A percentile compares a stretch with the other conserved stretches of the same genome.
phyloP scores from a whole-genome alignment of 2,797 vertebrate genomes.

The Rhynchonycteris naso region DNA sequence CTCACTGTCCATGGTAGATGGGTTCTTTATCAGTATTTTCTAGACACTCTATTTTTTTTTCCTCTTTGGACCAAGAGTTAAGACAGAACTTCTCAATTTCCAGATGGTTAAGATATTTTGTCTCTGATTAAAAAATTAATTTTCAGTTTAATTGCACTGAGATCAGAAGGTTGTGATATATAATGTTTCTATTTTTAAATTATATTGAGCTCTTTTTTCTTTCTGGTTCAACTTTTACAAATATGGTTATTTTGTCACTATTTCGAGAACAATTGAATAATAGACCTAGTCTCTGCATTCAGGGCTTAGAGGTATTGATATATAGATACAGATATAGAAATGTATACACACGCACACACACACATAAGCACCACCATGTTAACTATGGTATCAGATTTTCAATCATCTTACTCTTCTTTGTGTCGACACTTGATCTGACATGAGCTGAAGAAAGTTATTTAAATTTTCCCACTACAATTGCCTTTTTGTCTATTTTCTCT shows the following conservation, averaged over 20 bases:
- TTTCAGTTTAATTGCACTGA: not conserved
- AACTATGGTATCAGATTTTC: not conserved
- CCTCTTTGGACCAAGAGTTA: not conserved
- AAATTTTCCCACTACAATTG: not conserved
- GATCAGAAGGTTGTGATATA: not conserved
- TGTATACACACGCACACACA: not conserved
- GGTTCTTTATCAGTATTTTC: not conserved
- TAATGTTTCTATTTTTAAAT: not conserved
- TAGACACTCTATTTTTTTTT: not conserved
- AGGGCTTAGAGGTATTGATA: not conserved
- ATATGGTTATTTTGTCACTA: not conserved
- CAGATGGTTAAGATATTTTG: not conserved
- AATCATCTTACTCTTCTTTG: not conserved
- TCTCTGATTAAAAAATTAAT: constrained; percentile 15
- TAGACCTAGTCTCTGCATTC: not conserved
- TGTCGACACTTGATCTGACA: not conserved
- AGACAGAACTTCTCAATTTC: not conserved
- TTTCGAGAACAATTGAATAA: not conserved
- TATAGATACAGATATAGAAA: no score
- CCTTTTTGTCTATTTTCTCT: not conserved
- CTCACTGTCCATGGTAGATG: not conserved
- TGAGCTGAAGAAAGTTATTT: not conserved
- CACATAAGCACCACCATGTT: not conserved
- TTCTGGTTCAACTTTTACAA: not conserved
- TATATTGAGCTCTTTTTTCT: constrained; percentile 26